These are phyloP conservation scores for Oligia latruncula DNA, from an alignment of 2,888 invertebrate species.

Conservation along the genomic window DNA sequence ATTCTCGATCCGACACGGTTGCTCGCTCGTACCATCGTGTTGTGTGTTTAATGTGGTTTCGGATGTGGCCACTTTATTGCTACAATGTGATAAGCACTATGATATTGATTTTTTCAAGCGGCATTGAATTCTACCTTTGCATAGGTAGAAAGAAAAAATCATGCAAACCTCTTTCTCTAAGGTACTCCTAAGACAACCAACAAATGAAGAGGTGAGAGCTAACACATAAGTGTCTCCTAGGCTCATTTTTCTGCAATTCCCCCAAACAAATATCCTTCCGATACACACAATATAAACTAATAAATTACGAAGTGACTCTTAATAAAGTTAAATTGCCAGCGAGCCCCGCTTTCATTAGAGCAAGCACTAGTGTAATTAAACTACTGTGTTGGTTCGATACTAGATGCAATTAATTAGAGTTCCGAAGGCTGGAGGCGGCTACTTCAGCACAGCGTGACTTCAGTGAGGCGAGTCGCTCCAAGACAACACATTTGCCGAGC, in stretches of 20 bases:
- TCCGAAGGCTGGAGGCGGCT: conserved; percentile 30
- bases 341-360: conserved; percentile 39
- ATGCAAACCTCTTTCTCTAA: background rate
- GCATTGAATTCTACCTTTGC: conserved; percentile 20
- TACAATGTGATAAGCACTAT: conserved; percentile 60
- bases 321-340: conserved; percentile 31
- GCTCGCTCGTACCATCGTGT: conserved; percentile 54
- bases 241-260: background rate
- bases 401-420: conserved; percentile 59
- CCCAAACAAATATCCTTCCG: background rate
- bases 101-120: conserved; percentile 44
- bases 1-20: conserved; percentile 66
- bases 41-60: conserved; percentile 61
- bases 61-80: conserved; percentile 66
- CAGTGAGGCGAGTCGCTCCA: conserved; percentile 21
- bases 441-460: conserved; percentile 8
- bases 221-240: background rate
- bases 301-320: conserved; percentile 28
- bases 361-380: conserved; percentile 41
- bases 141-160: background rate
- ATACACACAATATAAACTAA: conserved; percentile 14
- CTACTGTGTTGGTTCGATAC: conserved; percentile 37
- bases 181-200: background rate
- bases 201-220: background rate
- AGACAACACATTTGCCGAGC: conserved; percentile 35